These are phyloP conservation scores for Sebastes kiyomatsui DNA, from an alignment of 2,797 vertebrate species.

Conservation along the genomic window DNA sequence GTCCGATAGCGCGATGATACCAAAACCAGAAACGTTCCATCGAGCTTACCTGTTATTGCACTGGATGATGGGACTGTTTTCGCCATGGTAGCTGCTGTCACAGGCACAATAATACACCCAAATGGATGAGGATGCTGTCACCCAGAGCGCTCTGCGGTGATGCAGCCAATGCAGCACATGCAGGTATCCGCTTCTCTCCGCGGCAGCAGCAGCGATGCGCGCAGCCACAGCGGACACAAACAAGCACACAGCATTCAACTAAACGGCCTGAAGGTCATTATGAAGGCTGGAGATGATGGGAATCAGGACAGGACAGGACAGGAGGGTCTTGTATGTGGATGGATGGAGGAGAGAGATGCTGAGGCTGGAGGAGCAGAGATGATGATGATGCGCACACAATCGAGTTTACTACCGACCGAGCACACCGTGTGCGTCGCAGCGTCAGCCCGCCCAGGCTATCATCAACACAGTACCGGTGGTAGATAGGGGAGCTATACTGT, in stretches of 20 bases:
- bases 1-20: not conserved
- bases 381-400: slow-evolving; percentile 52
- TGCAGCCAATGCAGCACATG: slow-evolving; percentile 24
- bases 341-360: slow-evolving; percentile 24
- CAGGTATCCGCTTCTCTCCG: slow-evolving; percentile 29
- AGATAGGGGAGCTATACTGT: not conserved
- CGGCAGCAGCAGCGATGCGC: not conserved
- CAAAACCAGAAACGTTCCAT: not conserved
- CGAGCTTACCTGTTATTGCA: slow-evolving; percentile 69
- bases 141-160: slow-evolving; percentile 42
- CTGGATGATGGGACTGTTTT: slow-evolving; percentile 60
- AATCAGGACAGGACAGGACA: not conserved
- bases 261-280: slow-evolving; percentile 33
- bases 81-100: slow-evolving; percentile 67
- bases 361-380: slow-evolving; percentile 6
- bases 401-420: slow-evolving; percentile 28
- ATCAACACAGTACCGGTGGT: not conserved
- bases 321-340: not conserved
- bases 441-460: slow-evolving; percentile 33
- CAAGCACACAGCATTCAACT: slow-evolving; percentile 13
- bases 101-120: not conserved
- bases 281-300: slow-evolving; percentile 6
- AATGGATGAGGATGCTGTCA: slow-evolving; percentile 20
- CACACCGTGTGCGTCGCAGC: slow-evolving; percentile 48
- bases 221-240: slow-evolving; percentile 13